These are phyloP conservation scores for Drosophila melanica DNA, from an alignment of 1,140 invertebrate species.

Conservation along the genomic window DNA sequence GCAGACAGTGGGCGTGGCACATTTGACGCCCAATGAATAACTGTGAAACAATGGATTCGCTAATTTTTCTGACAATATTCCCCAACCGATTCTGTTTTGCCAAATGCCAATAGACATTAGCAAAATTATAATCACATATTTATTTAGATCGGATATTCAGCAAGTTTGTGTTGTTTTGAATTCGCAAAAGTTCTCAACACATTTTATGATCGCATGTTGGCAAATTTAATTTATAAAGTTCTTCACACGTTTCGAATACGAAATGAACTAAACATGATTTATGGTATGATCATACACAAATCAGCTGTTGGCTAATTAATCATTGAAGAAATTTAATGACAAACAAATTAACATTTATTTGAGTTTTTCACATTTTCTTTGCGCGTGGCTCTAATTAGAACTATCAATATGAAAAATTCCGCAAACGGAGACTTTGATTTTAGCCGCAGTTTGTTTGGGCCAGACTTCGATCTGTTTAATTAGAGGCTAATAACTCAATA, in stretches of 20 bases:
- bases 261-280: slow-evolving; percentile 6
- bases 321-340: neutral
- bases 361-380: neutral
- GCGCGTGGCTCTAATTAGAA: slow-evolving; percentile 22
- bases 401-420: neutral
- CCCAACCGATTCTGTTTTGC: slow-evolving; percentile 21
- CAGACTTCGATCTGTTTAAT: slow-evolving; percentile 1
- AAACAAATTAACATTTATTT: neutral
- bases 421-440: slow-evolving; percentile 9
- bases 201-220: slow-evolving; percentile 9
- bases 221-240: slow-evolving; percentile 2
- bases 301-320: slow-evolving; percentile 1
- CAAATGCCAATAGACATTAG: neutral
- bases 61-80: slow-evolving; percentile 31
- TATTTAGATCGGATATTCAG: neutral
- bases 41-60: slow-evolving; percentile 31
- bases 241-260: slow-evolving; percentile 2
- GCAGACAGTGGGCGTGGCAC: neutral
- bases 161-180: no score
- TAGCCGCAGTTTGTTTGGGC: neutral
- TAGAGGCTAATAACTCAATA: neutral
- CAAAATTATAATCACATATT: neutral
- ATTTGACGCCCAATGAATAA: slow-evolving; percentile 33
- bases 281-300: slow-evolving; percentile 15
- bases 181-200: neutral